Evolutionary conservation across 2,888 invertebrate genomes (phyloP), one percentile per base, ranked within the genome.

Genomic region (Eueremaeus valkanovi): DNA sequence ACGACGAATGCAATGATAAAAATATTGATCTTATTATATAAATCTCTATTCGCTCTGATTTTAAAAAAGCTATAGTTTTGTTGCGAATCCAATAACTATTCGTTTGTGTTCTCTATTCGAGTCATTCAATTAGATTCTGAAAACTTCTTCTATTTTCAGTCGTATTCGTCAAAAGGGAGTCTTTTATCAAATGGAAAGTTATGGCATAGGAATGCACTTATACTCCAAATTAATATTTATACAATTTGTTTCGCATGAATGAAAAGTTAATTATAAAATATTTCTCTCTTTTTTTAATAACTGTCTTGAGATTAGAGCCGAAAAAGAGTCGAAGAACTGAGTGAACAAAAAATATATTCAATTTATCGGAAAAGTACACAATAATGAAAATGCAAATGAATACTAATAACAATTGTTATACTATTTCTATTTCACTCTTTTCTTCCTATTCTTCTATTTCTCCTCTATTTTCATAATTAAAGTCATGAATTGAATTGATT

Each of bases 11-110:
- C 11, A 58, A 24, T 24, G 27, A 58, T 9, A 16, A 63, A 63
- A 63, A 63, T 63, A 63, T 63, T 63, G 63, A 63, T 63, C 33
- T 63, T 18, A n/a, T 63, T 63, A 63, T 63, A 27, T 24, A 55
- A 24, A 24, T 55, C 27, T 24, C 18, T 18, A 18, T 11, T 24
- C 3, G 11, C 8, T 8, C 27, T 24, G 3, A 55, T 55, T 55
- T 27, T 24, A 24, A 24, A 24, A 1, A 6, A 6, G 3, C 27
- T 49, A 5, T 18, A 13, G 3, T n/a, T 49, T n/a, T n/a, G 49
- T 49, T 49, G n/a, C n/a, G 18, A 5, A 49, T n/a, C n/a, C 16
- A 49, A 49, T 49, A 5, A 55, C 21, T 27, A 24, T 13, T 55
- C 36, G 36, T 36, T 36, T n/a, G n/a, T n/a, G n/a, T n/a, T n/a